Evolutionary conservation across 2,888 invertebrate species (phyloP).

Genomic region (Aporophyla nigra): DNA sequence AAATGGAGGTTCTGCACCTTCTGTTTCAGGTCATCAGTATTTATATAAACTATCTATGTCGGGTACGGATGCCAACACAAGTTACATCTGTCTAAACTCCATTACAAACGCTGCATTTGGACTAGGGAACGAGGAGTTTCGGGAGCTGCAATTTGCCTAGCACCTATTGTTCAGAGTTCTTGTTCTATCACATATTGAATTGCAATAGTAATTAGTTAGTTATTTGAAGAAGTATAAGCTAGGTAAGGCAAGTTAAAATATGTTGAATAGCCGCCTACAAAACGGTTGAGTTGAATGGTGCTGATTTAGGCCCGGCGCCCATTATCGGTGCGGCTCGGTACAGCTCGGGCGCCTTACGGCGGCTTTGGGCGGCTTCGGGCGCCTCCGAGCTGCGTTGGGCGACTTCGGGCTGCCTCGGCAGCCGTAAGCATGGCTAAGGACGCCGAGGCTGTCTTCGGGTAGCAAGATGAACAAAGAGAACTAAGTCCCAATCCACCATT

Average conservation of each 20-base stretch:
- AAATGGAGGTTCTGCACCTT: constrained; percentile 41
- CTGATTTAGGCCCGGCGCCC: too few species aligned
- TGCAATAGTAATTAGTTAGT: neutral
- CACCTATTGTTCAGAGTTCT: constrained; percentile 29
- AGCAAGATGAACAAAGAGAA: too few species aligned
- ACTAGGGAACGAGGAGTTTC: constrained; percentile 27
- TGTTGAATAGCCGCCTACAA: neutral
- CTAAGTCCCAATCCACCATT: too few species aligned
- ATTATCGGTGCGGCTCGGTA: too few species aligned
- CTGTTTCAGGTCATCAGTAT: constrained; percentile 27
- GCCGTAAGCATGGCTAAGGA: too few species aligned
- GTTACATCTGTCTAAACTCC: constrained; percentile 61
- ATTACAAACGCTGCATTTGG: constrained; percentile 57
- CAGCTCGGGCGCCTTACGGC: too few species aligned
- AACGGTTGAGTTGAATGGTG: too few species aligned
- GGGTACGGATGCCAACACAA: constrained; percentile 46
- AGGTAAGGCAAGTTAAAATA: neutral
- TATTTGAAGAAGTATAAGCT: neutral
- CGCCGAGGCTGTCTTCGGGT: too few species aligned
- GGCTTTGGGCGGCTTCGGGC: too few species aligned
- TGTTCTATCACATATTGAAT: neutral
- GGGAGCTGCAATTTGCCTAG: constrained; percentile 36
- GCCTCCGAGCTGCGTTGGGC: too few species aligned
- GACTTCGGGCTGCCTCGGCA: too few species aligned
- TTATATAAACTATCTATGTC: constrained; percentile 35